Evolutionary conservation across 2,797 vertebrate species (phyloP).

Genomic region (Nyctalus aviator): DNA sequence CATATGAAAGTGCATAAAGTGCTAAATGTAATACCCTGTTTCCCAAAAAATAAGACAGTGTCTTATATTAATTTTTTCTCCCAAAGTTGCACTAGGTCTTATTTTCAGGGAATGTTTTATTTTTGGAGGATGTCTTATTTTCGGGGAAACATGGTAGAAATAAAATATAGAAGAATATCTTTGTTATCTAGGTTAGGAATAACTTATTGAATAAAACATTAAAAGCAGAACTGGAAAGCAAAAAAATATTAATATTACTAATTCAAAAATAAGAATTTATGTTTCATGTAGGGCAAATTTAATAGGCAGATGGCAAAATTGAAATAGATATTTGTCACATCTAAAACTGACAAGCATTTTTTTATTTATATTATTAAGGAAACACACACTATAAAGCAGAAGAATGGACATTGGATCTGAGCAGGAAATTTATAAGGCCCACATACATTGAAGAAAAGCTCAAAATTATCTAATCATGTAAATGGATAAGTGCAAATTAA

Average conservation of each 20-base stretch:
- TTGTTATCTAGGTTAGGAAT: neutral
- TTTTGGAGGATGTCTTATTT: no score
- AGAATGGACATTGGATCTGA: neutral
- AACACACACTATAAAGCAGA: neutral
- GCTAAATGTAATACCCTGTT: neutral
- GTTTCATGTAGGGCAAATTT: neutral
- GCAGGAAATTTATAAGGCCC: neutral
- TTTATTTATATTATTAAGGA: neutral
- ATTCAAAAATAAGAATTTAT: conserved; percentile 10
- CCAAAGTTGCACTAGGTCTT: no score
- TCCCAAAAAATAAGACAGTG: no score
- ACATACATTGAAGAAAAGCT: neutral
- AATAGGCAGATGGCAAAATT: conserved; percentile 3
- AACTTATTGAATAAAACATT: conserved; percentile 10
- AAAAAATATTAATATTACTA: conserved; percentile 16
- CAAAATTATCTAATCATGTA: neutral
- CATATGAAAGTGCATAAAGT: neutral
- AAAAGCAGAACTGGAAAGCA: neutral
- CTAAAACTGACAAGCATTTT: conserved; percentile 18
- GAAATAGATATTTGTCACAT: neutral
- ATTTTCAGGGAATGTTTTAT: no score
- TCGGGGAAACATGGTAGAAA: neutral
- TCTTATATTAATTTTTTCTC: no score
- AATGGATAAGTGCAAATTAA: neutral
- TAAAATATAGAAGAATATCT: neutral